Percentiles rank a stretch among this genome's conserved stretches.
Evolutionary conservation across 2,797 vertebrate genomes (phyloP).

Genomic region (Salarias fasciatus): DNA sequence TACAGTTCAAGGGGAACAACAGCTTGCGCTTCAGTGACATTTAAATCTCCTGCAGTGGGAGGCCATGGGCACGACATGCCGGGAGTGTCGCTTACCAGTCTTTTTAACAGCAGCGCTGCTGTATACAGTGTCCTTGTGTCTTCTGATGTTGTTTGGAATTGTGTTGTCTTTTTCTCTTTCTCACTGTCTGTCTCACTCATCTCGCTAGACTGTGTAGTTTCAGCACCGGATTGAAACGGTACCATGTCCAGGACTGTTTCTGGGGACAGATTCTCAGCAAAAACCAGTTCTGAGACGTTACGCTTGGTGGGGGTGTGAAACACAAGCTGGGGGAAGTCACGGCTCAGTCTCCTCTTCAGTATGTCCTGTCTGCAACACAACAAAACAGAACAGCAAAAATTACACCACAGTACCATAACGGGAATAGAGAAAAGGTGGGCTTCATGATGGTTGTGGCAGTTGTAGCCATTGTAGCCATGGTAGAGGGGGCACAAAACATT

Average conservation of each 20-base stretch:
- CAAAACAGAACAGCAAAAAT: too few species aligned
- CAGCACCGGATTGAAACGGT: not conserved
- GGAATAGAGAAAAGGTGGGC: too few species aligned
- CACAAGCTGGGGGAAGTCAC: slow-evolving; percentile 33
- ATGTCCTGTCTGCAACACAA: slow-evolving; percentile 32
- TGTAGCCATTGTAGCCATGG: too few species aligned
- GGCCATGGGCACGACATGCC: slow-evolving; percentile 30
- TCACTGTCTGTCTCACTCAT: not conserved
- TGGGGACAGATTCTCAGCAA: slow-evolving; percentile 20
- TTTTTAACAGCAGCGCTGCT: too few species aligned
- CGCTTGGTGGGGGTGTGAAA: slow-evolving; percentile 28
- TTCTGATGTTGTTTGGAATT: too few species aligned
- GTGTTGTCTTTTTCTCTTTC: not conserved
- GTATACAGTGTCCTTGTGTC: too few species aligned
- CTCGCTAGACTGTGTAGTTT: slow-evolving; percentile 5
- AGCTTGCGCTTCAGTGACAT: slow-evolving; percentile 21
- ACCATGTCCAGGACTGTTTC: slow-evolving; percentile 33
- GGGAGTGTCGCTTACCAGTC: too few species aligned
- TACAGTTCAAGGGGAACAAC: slow-evolving; percentile 27
- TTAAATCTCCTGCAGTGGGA: slow-evolving; percentile 33
- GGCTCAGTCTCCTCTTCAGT: slow-evolving; percentile 29
- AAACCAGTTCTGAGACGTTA: slow-evolving; percentile 26
- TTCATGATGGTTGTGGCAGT: too few species aligned
- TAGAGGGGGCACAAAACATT: too few species aligned
- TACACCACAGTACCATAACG: too few species aligned